phyloP scores from a whole-genome alignment of 2,797 vertebrate genomes.

The Cephalopachus bancanus region DNA sequence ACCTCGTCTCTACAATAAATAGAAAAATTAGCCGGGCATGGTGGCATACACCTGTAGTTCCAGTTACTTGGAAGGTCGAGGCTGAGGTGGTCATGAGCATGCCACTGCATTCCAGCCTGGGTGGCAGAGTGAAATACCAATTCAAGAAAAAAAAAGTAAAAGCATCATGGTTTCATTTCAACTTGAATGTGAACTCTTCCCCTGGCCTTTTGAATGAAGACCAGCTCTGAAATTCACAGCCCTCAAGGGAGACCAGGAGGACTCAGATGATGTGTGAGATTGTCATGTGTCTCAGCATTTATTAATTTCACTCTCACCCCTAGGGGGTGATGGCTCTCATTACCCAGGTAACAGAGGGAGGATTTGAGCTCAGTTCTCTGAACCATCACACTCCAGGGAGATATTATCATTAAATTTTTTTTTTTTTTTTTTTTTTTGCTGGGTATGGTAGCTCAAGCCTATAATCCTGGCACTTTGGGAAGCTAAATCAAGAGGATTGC shows the following conservation, averaged over 20 bases:
- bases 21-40: too few relatives aligned
- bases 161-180: not conserved
- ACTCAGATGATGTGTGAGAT: not conserved
- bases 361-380: not conserved
- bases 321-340: not conserved
- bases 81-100: too few relatives aligned
- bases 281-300: not conserved
- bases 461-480: too few relatives aligned
- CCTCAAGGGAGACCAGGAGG: not conserved
- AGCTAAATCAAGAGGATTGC: too few relatives aligned
- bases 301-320: not conserved
- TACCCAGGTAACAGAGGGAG: not conserved
- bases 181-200: not conserved
- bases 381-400: not conserved
- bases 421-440: too few relatives aligned
- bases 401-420: too few relatives aligned
- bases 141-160: not conserved
- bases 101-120: too few relatives aligned
- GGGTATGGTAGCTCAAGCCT: too few relatives aligned
- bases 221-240: not conserved
- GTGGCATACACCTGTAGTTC: too few relatives aligned
- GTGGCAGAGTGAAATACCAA: too few relatives aligned
- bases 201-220: not conserved
- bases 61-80: too few relatives aligned
- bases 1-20: too few relatives aligned